Percentiles rank a stretch among this genome's conserved stretches.
Evolutionary conservation across 2,888 invertebrate species (phyloP).

Genomic region (Drosophila anomalata): DNA sequence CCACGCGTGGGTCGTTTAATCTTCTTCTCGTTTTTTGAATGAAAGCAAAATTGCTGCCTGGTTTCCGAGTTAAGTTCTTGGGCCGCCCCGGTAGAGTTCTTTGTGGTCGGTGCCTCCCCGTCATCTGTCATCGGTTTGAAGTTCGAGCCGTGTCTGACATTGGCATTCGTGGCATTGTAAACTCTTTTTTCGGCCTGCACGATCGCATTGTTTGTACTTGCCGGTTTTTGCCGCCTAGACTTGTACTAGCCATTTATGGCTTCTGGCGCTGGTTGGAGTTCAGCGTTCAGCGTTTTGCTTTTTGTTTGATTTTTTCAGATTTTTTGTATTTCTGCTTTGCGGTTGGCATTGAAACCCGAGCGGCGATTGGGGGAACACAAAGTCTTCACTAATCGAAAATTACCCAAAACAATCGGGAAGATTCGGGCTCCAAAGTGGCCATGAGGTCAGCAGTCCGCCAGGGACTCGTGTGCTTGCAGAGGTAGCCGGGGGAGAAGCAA

Average conservation of each 20-base stretch:
- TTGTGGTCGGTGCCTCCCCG: slow-evolving; percentile 13
- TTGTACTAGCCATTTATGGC: slow-evolving; percentile 78
- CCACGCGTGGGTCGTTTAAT: slow-evolving; percentile 10
- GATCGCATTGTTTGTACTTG: slow-evolving; percentile 56
- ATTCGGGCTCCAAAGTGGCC: slow-evolving; percentile 29
- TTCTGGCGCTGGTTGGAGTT: slow-evolving; percentile 56
- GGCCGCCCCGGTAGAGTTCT: slow-evolving; percentile 8
- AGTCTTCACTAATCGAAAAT: slow-evolving; percentile 38
- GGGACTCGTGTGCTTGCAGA: slow-evolving; percentile 15
- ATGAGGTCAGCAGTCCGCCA: slow-evolving; percentile 57
- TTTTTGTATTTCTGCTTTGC: slow-evolving; percentile 34
- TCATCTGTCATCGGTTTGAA: slow-evolving; percentile 6
- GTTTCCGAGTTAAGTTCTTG: neutral
- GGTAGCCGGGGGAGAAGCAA: slow-evolving; percentile 34
- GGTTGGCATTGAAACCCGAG: slow-evolving; percentile 64
- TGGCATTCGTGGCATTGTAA: slow-evolving; percentile 73
- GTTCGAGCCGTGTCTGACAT: slow-evolving; percentile 53
- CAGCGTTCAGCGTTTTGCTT: slow-evolving; percentile 3
- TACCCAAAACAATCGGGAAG: slow-evolving; percentile 57
- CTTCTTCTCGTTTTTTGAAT: neutral
- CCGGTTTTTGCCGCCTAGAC: slow-evolving; percentile 65
- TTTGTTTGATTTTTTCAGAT: too few relatives aligned
- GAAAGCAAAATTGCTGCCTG: slow-evolving; percentile 1
- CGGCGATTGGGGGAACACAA: slow-evolving; percentile 18
- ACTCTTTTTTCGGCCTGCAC: slow-evolving; percentile 48